phyloP scores from a whole-genome alignment of 2,888 invertebrate genomes.

The Venustoraphidia nigricollis region DNA sequence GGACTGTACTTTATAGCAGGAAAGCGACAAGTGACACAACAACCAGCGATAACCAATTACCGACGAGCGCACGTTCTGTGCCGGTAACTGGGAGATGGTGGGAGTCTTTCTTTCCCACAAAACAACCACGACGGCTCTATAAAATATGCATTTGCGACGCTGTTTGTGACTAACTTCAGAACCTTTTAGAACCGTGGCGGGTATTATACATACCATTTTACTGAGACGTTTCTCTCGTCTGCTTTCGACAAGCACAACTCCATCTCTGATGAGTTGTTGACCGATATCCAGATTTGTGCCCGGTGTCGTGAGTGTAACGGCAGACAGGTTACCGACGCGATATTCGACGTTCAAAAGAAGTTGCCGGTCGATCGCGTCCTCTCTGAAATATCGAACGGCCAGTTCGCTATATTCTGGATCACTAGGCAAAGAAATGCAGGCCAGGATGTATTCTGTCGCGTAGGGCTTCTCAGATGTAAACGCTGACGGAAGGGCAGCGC shows the following conservation, averaged over 20 bases:
- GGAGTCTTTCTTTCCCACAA: too few species aligned
- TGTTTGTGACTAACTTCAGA: too few species aligned
- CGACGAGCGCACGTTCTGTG: too few species aligned
- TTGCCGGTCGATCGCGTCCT: conserved; percentile 53
- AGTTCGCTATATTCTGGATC: conserved; percentile 75
- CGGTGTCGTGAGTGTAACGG: conserved; percentile 32
- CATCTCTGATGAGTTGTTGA: conserved; percentile 71
- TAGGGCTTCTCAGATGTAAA: conserved; percentile 60
- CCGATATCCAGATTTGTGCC: conserved; percentile 48
- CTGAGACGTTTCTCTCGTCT: conserved; percentile 69
- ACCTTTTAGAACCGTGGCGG: too few species aligned
- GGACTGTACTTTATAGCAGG: too few species aligned
- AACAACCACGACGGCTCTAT: too few species aligned
- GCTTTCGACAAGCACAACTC: conserved; percentile 66
- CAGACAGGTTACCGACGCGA: conserved; percentile 38
- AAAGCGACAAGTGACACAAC: too few species aligned
- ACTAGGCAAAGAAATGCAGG: conserved; percentile 63
- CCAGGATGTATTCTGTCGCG: conserved; percentile 77
- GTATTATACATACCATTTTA: conserved; percentile 48
- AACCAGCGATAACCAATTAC: too few species aligned
- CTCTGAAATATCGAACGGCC: conserved; percentile 49
- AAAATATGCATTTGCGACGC: too few species aligned
- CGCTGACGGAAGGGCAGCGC: conserved; percentile 71
- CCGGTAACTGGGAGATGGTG: too few species aligned
- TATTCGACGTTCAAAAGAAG: conserved; percentile 75